Evolutionary conservation across 2,888 invertebrate genomes (phyloP), one percentile per base, ranked within the genome.

Genomic region (Drosophila meridionalis): DNA sequence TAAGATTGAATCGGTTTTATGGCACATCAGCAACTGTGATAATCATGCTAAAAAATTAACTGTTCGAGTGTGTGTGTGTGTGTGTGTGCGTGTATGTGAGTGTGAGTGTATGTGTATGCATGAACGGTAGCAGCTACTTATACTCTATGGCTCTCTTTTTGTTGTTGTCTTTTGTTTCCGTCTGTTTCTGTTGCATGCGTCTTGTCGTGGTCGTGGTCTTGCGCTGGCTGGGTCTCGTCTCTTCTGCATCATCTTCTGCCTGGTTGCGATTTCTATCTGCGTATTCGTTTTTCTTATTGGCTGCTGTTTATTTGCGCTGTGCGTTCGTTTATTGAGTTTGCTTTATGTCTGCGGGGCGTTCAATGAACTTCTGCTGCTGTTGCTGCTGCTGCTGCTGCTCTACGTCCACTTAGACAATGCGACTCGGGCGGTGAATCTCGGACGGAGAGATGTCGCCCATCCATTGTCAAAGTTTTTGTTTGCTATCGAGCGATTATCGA

Each of bases 241-340:
- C 57, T 66, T 69, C 64, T 65, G 66, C 64, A 69, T 72, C 64
- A 69, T 72, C 69, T 70, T 84, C 57, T 71, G 57, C 69, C 77
- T 84, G 78, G 64, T 70, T 78, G 77, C 80, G 87, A 87, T 90
- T 90, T 90, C 72, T 90, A 87, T 89, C 83, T 87, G 71, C 66
- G 60, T 67, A 78, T 76, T 82, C 85, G 85, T 76, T 76, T 74
- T 87, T 82, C 90, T 90, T 89, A 84, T 89, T 87, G 84, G 80
- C 89, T 90, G 87, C 89, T 89, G 80, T 87, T 85, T 89, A 86
- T 89, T 89, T 84, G 80, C 73, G 70, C 63, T 71, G 73, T 71
- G 76, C 76, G 87, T 90, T 89, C 83, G 86, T 74, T 84, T 83
- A 80, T 89, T 84, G 84, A 84, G 89, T 85, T 89, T 87, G 87